Percentiles rank a stretch among this genome's conserved stretches.
Conservation (phyloP, 1,140 invertebrate genomes). For the Lepidurus couesii region DNA sequence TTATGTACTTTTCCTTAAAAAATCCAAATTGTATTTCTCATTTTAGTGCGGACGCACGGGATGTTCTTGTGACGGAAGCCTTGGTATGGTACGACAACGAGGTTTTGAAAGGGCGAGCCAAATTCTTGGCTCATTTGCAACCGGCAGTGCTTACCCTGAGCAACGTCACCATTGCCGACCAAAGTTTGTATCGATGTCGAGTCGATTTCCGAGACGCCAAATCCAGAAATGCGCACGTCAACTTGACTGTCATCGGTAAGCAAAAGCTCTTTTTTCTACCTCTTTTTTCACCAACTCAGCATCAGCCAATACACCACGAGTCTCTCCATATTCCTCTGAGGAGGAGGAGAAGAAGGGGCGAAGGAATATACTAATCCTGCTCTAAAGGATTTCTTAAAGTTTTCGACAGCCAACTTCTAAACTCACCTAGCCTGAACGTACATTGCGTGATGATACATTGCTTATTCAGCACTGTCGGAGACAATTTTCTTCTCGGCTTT, state of each 20-base stretch:
- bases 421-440: too few species aligned
- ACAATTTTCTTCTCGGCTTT: too few species aligned
- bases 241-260: constrained; percentile 44
- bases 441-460: too few species aligned
- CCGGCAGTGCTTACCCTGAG: constrained; percentile 37
- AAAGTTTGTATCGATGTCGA: constrained; percentile 44
- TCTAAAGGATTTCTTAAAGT: too few species aligned
- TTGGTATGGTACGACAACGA: constrained; percentile 79
- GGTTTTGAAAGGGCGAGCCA: constrained; percentile 72
- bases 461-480: too few species aligned
- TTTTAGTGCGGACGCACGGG: constrained; percentile 68
- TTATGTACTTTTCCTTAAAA: too few species aligned
- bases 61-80: constrained; percentile 58
- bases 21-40: constrained; percentile 35
- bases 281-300: neutral
- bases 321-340: too few species aligned
- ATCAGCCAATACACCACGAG: too few species aligned
- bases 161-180: constrained; percentile 38
- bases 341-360: too few species aligned
- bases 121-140: constrained; percentile 51
- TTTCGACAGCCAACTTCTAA: too few species aligned
- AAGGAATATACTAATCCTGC: neutral
- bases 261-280: constrained; percentile 12
- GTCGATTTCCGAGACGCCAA: constrained; percentile 45
- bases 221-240: constrained; percentile 43